Conservation (phyloP, 2,888 invertebrate species). For the Frankliniella fusca region DNA sequence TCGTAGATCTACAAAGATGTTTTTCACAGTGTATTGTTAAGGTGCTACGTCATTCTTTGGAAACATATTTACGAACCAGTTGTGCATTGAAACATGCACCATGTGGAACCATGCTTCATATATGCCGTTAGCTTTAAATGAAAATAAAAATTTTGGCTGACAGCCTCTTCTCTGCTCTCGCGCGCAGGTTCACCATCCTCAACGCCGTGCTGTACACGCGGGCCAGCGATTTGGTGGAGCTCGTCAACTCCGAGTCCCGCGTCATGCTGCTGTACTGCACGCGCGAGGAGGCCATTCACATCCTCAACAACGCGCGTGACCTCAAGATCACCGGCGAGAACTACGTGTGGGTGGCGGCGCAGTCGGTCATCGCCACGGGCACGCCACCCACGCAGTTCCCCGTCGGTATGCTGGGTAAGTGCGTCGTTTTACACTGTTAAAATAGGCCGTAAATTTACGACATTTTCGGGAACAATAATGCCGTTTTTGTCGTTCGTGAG, state of each 20-base stretch:
- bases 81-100: not conserved
- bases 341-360: constrained; percentile 95
- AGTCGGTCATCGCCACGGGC: constrained; percentile 82
- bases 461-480: too few species aligned
- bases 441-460: too few species aligned
- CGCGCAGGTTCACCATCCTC: constrained; percentile 76
- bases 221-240: constrained; percentile 69
- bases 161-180: not conserved
- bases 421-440: too few species aligned
- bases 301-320: constrained; percentile 70
- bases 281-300: constrained; percentile 78
- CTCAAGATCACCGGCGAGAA: constrained; percentile 81
- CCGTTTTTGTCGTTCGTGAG: too few species aligned
- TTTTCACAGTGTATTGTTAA: too few species aligned
- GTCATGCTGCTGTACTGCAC: constrained; percentile 91
- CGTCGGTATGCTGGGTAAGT: constrained; percentile 84
- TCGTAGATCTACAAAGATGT: too few species aligned
- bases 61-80: too few species aligned
- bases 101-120: too few species aligned
- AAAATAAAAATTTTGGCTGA: not conserved
- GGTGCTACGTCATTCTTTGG: too few species aligned
- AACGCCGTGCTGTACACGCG: constrained; percentile 80
- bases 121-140: not conserved
- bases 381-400: constrained; percentile 76
- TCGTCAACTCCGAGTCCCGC: constrained; percentile 84